These are phyloP conservation scores for Eupithecia inturbata DNA, from an alignment of 2,888 invertebrate genomes.

Conservation along the genomic window DNA sequence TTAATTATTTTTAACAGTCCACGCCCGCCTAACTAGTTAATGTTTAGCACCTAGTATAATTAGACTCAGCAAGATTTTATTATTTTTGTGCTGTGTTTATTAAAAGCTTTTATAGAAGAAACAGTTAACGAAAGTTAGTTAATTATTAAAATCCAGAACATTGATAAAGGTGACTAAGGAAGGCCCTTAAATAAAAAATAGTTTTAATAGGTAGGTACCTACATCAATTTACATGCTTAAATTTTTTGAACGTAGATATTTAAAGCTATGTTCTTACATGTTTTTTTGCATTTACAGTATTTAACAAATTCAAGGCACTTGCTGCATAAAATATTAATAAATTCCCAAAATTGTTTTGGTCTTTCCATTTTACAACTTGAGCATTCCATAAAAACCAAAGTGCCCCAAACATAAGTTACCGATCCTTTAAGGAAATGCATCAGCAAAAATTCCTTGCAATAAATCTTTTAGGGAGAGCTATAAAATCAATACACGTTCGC, in stretches of 20 bases:
- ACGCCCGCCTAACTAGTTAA: slow-evolving; percentile 1
- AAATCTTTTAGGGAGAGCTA: slow-evolving; percentile 53
- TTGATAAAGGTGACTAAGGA: neutral
- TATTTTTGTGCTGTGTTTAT: neutral
- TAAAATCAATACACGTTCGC: slow-evolving; percentile 58
- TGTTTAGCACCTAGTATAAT: slow-evolving; percentile 6
- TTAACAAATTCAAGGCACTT: slow-evolving; percentile 8
- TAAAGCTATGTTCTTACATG: neutral
- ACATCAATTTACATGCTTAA: neutral
- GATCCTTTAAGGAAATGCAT: slow-evolving; percentile 53
- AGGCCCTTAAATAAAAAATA: neutral
- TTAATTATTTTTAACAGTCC: slow-evolving; percentile 20
- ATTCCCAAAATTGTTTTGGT: slow-evolving; percentile 28
- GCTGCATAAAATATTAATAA: slow-evolving; percentile 32
- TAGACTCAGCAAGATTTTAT: neutral
- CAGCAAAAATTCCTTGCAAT: slow-evolving; percentile 58
- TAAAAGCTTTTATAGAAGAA: neutral
- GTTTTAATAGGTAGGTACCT: neutral
- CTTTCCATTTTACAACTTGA: slow-evolving; percentile 29
- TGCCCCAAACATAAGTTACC: slow-evolving; percentile 42
- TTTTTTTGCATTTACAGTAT: neutral
- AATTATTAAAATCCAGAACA: neutral
- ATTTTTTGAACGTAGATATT: neutral
- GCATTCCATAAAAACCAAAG: slow-evolving; percentile 37
- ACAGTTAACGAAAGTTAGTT: neutral